Evolutionary conservation across 1,140 invertebrate species (phyloP).

Genomic region (Melitaea cinxia): DNA sequence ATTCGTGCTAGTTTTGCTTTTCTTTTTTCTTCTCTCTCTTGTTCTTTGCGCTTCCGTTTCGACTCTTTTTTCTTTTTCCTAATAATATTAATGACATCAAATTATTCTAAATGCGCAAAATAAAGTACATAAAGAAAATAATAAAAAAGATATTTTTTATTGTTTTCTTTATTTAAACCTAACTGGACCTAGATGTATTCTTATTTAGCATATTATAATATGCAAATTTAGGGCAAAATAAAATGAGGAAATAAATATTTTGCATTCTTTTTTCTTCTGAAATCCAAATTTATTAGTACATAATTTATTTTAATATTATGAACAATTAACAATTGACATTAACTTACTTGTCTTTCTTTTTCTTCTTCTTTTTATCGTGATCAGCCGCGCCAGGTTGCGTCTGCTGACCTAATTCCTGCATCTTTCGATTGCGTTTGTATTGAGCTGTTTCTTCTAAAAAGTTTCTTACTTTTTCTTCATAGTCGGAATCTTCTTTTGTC

Average conservation of each 20-base stretch:
- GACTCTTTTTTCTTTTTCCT: conserved; percentile 87
- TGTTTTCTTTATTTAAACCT: too few species aligned
- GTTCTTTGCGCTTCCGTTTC: conserved; percentile 85
- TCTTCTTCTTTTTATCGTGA: conserved; percentile 88
- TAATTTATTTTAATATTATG: neutral
- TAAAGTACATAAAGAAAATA: too few species aligned
- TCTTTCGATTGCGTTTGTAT: conserved; percentile 89
- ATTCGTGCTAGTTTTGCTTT: conserved; percentile 73
- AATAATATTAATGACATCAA: conserved; percentile 18
- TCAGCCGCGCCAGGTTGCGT: conserved; percentile 78
- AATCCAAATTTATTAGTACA: too few species aligned
- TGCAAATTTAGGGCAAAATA: too few species aligned
- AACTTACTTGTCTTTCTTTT: conserved; percentile 83
- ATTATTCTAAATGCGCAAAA: neutral
- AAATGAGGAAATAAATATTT: too few species aligned
- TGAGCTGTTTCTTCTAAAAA: conserved; percentile 90
- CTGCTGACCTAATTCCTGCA: conserved; percentile 82
- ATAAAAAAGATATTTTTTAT: neutral
- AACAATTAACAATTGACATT: neutral
- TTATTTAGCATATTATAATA: too few species aligned
- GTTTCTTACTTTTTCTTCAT: conserved; percentile 91
- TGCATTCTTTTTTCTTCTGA: too few species aligned
- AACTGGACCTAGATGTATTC: too few species aligned
- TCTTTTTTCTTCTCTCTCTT: conserved; percentile 79
- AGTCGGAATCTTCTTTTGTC: conserved; percentile 91